These are phyloP conservation scores for Osmerus eperlanus DNA, from an alignment of 2,113 vertebrate genomes.

Conservation along the genomic window DNA sequence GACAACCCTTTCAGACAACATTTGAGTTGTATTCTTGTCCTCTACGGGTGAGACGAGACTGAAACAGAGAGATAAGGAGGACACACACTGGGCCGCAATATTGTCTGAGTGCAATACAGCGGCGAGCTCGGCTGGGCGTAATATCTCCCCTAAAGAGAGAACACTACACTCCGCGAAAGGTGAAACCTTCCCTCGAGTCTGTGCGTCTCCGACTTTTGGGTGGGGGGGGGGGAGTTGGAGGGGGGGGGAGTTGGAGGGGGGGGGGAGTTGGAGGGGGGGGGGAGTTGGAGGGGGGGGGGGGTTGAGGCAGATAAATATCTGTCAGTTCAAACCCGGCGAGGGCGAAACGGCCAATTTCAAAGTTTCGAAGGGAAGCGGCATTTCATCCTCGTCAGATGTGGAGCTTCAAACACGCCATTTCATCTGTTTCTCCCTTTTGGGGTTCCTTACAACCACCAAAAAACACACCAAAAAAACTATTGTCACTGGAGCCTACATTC, in stretches of 20 bases:
- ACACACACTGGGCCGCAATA: slow-evolving; percentile 57
- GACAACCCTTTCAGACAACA: slow-evolving; percentile 45
- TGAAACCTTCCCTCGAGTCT: slow-evolving; percentile 58
- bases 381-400: slow-evolving; percentile 72
- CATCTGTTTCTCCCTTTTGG: slow-evolving; percentile 54
- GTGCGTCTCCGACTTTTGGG: slow-evolving; percentile 60
- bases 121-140: slow-evolving; percentile 63
- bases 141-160: slow-evolving; percentile 61
- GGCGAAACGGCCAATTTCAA: slow-evolving; percentile 64
- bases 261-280: slow-evolving; percentile 47
- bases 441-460: slow-evolving; percentile 33
- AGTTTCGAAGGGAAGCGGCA: slow-evolving; percentile 63
- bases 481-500: slow-evolving; percentile 82
- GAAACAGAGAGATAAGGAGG: slow-evolving; percentile 53
- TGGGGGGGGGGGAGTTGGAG: slow-evolving; percentile 27
- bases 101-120: slow-evolving; percentile 54
- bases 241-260: slow-evolving; percentile 43
- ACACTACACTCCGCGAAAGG: slow-evolving; percentile 59
- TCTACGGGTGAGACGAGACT: slow-evolving; percentile 38
- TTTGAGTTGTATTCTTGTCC: slow-evolving; percentile 47
- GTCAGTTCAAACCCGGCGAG: slow-evolving; percentile 59
- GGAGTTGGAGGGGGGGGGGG: slow-evolving; percentile 41
- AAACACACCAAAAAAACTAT: slow-evolving; percentile 55
- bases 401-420: slow-evolving; percentile 69
- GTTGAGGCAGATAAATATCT: slow-evolving; percentile 64